Evolutionary conservation across 2,113 vertebrate species (phyloP), one percentile per base, ranked within the genome.

Genomic region (Pachycephala philippinensis): DNA sequence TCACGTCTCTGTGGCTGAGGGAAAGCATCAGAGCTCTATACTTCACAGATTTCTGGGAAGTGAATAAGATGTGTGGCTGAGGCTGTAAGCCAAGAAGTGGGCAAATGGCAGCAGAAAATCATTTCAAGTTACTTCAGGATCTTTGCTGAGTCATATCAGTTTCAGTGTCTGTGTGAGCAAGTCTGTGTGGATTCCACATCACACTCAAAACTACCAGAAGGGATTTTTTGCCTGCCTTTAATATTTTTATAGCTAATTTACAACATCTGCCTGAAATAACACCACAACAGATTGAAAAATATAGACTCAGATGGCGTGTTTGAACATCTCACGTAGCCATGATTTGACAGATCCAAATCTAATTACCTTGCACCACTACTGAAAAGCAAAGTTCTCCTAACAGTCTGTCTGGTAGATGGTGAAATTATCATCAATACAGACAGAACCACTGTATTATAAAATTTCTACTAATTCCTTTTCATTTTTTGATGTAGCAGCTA

Each of bases 241-340:
- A 37, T 92, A 96, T 97, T 97, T 98, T 95, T 94, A 87, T 64
- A 92, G 60, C 63, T 95, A 93, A 97, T 97, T 96, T 94, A 91
- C 79, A 98, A 94, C 95, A 97, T 96, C 93, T 98, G 95, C 80
- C 72, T 96, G 82, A 82, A 84, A 80, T 64, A 64, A 54, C 88
- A 95, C 94, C 94, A 87, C 93, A 96, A 70, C 24, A 84, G 89
- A 87, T 72, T 90, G 88, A 95, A 96, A 97, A 97, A 85, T 53
- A 83, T 65, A 95, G 92, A 89, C 93, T 69, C 50, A 85, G 93
- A 94, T 44, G 15, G 78, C 86, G 82, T 96, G 86, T 94, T 84
- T 96, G 93, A 96, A 95, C 80, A 95, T 70, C 54, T 87, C 65
- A 66, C 30, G 65, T 7, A 91, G 90, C 60, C 52, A 60, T 87